Evolutionary conservation across 2,888 invertebrate genomes (phyloP).

Genomic region (Yponomeuta cagnagella): DNA sequence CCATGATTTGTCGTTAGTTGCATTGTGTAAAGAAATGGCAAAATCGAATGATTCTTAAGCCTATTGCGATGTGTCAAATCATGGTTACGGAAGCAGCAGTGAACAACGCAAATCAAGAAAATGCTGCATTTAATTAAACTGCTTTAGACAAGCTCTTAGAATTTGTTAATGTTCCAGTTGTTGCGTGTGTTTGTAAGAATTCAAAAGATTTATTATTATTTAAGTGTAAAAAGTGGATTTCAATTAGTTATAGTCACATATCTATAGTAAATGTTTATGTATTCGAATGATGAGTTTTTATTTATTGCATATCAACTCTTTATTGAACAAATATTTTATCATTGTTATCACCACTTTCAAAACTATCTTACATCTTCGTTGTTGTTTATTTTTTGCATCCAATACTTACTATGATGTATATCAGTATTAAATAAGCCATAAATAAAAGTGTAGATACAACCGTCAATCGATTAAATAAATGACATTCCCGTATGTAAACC

Average conservation of each 20-base stretch:
- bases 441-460: not conserved
- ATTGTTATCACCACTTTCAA: too few relatives aligned
- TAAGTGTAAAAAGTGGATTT: constrained; percentile 12
- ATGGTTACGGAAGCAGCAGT: not conserved
- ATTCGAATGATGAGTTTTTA: not conserved
- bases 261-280: not conserved
- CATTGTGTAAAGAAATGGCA: too few relatives aligned
- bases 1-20: too few relatives aligned
- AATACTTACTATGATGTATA: not conserved
- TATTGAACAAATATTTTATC: too few relatives aligned
- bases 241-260: constrained; percentile 14
- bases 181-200: constrained; percentile 13
- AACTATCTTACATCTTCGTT: not conserved
- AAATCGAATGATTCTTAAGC: too few relatives aligned
- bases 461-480: not conserved
- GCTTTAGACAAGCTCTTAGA: constrained; percentile 10
- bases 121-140: constrained; percentile 1
- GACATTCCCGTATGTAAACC: not conserved
- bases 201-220: constrained; percentile 16
- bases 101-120: not conserved
- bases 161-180: constrained; percentile 18
- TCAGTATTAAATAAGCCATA: not conserved
- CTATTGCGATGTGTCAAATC: too few relatives aligned
- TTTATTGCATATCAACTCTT: not conserved
- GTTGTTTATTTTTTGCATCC: not conserved